Percentiles rank a stretch among this genome's conserved stretches.
phyloP scores from a whole-genome alignment of 1,140 invertebrate species.

The Cotesia vestalis region DNA sequence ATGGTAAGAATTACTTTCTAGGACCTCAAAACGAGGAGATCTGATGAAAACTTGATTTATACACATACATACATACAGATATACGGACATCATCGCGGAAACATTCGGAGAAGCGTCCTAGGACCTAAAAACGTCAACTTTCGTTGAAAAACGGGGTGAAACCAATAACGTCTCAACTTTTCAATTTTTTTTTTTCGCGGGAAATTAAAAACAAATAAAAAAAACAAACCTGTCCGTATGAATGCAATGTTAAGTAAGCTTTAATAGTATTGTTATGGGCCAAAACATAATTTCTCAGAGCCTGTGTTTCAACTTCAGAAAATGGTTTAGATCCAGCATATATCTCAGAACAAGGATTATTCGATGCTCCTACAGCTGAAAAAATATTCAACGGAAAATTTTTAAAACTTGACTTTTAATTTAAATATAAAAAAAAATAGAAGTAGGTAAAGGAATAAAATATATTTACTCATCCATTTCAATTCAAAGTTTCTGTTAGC shows the following conservation, averaged over 20 bases:
- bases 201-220: background rate
- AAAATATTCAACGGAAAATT: conserved; percentile 27
- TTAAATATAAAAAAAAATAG: background rate
- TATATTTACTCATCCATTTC: conserved; percentile 67
- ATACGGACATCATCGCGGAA: too few species aligned
- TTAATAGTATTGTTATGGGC: conserved; percentile 65
- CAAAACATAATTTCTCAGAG: conserved; percentile 69
- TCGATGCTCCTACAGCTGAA: conserved; percentile 69
- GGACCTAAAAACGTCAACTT: too few species aligned
- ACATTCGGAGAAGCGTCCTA: too few species aligned
- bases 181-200: too few species aligned
- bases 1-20: too few species aligned
- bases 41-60: too few species aligned
- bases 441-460: background rate
- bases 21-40: too few species aligned
- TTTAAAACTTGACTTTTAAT: background rate
- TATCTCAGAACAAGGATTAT: conserved; percentile 74
- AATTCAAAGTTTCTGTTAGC: conserved; percentile 76
- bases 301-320: conserved; percentile 78
- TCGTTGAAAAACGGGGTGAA: background rate
- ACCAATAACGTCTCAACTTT: too few species aligned
- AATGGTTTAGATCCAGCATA: conserved; percentile 76
- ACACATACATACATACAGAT: too few species aligned
- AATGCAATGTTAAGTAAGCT: conserved; percentile 77
- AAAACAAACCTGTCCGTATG: conserved; percentile 67